Percentiles rank a stretch among this genome's conserved stretches.
phyloP scores from a whole-genome alignment of 2,888 invertebrate genomes.

The Drosophila neotestacea region DNA sequence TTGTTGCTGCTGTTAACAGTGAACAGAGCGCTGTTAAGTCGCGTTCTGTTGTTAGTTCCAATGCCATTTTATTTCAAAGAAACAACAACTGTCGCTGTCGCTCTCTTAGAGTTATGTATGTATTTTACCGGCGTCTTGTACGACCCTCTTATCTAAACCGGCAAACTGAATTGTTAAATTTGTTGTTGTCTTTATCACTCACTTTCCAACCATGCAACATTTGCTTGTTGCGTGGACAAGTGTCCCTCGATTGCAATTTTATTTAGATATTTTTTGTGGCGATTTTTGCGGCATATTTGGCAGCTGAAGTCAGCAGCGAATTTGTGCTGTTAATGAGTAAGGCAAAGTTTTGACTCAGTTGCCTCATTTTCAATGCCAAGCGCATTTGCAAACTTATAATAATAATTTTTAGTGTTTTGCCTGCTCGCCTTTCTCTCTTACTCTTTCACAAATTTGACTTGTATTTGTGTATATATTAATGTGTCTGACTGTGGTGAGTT shows the following conservation, averaged over 20 bases:
- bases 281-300: slow-evolving; percentile 42
- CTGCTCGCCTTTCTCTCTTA: slow-evolving; percentile 25
- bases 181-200: slow-evolving; percentile 37
- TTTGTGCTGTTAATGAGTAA: slow-evolving; percentile 44
- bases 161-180: slow-evolving; percentile 48
- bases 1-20: slow-evolving; percentile 7
- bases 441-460: slow-evolving; percentile 6
- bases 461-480: slow-evolving; percentile 12
- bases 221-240: slow-evolving; percentile 8
- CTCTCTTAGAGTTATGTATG: not conserved
- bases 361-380: slow-evolving; percentile 55
- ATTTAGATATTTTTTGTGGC: slow-evolving; percentile 18
- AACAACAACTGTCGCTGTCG: slow-evolving; percentile 13
- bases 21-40: slow-evolving; percentile 53
- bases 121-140: slow-evolving; percentile 56
- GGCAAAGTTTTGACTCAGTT: slow-evolving; percentile 34
- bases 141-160: slow-evolving; percentile 70
- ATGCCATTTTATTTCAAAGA: slow-evolving; percentile 24
- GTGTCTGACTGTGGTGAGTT: slow-evolving; percentile 60
- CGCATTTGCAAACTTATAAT: slow-evolving; percentile 42
- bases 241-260: not conserved
- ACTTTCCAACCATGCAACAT: slow-evolving; percentile 14
- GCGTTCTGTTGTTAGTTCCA: slow-evolving; percentile 29
- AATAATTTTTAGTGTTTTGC: slow-evolving; percentile 31
- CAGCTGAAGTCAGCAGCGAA: slow-evolving; percentile 50